These are phyloP conservation scores for Sterna hirundo DNA, from an alignment of 2,113 vertebrate species.

Conservation along the genomic window DNA sequence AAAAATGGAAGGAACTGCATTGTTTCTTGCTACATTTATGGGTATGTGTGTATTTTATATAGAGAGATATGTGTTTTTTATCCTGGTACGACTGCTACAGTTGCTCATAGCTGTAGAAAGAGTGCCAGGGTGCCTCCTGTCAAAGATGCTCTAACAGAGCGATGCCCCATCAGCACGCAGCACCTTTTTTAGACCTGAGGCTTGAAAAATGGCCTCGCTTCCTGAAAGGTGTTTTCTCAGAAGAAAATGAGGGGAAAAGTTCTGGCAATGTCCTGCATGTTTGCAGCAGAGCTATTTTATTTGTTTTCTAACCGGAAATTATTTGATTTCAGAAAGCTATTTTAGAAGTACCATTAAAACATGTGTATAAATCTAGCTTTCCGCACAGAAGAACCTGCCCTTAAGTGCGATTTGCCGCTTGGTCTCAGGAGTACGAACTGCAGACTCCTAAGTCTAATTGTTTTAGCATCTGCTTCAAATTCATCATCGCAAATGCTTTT, in stretches of 20 bases:
- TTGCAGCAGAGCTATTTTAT: neutral
- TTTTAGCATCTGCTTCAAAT: neutral
- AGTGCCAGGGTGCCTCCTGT: neutral
- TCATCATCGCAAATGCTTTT: neutral
- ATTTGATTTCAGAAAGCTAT: neutral
- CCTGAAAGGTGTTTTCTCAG: neutral
- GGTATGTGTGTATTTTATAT: neutral
- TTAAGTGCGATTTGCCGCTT: neutral
- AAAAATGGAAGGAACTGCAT: neutral
- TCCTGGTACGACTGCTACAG: neutral
- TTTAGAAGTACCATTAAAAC: neutral
- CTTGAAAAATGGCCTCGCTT: neutral
- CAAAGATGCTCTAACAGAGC: neutral
- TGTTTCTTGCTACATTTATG: neutral
- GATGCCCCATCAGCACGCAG: neutral
- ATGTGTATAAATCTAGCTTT: neutral
- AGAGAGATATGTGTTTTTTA: neutral
- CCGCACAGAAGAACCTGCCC: neutral
- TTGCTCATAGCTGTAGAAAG: neutral
- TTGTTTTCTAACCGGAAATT: neutral
- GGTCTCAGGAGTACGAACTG: neutral
- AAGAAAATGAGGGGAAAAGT: neutral
- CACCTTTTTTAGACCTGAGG: neutral
- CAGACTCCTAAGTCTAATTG: neutral
- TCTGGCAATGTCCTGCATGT: neutral